Evolutionary conservation across 2,797 vertebrate species (phyloP), one percentile per base, ranked within the genome.

Genomic region (Ctenosaura bakeri): DNA sequence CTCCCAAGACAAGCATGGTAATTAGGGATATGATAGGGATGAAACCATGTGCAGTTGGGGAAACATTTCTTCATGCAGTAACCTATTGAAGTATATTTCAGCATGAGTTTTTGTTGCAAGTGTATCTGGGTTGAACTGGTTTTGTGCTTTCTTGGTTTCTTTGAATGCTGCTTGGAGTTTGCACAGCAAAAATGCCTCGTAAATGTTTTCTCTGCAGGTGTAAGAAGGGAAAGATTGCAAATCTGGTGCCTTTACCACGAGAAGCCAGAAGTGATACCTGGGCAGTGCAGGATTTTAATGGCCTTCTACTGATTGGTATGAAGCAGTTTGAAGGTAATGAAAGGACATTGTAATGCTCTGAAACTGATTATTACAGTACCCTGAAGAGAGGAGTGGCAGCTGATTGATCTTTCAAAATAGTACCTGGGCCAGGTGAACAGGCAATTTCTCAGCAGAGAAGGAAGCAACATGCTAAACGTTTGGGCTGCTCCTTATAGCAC

Each of bases 301-400:
- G 42, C n/a, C 64, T 77, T 62, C 66, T 89, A 52, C 14, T 6
- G 3, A 13, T 0, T 35, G 56, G 29, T n/a, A 1, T 89, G 42
- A 35, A 83, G 8, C 29, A 52, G 35, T 77, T 84, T n/a, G 38
- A 84, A 50, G 81, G 88, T 89, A 83, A 83, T 2, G 4, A 50
- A 64, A 62, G 26, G 42, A 12, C 9, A 32, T 42, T 54, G 56
- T 59, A 18, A 38, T 6, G 14, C 42, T 16, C 13, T 82, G 14
- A n/a, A 32, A n/a, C 0, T 26, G 83, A 0, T 46, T n/a, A 0
- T 83, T 24, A 38, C 10, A 6, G 10, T 13, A 24, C 56, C 13
- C 10, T 12, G 20, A n/a, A 74, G 26, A 16, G 0, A 1, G 52
- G 52, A 18, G 62, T 38, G 6, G 46, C 62, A n/a, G n/a, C 29